Base-by-base conservation (phyloP, 2,113 vertebrate species). In the Myanophis thanlyinensis region DNA sequence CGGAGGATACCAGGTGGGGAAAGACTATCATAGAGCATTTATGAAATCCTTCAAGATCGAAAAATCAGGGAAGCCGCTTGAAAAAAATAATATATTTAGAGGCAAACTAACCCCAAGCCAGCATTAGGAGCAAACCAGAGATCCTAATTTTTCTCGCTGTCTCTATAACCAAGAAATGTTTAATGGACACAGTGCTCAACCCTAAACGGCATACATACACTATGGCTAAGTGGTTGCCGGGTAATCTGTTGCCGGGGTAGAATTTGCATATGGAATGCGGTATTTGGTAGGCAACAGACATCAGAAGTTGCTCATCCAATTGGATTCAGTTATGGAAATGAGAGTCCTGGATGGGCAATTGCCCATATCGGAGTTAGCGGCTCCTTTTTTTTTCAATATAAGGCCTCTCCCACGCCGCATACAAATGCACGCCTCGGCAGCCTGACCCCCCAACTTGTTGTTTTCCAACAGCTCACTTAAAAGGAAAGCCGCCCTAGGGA, bases 181-280 rank as follows among this genome's bases (percentile, higher is more conserved):
- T 89, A 80, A 62, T 18, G 12, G 88, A 86, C 22, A 47, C 47
- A 23, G 44, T 20, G 30, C 73, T 62, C 53, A 90, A 84, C 46
- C 12, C 5, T 18, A 88, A 88, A 48, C 27, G n/a, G 53, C 30
- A 12, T 35, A 59, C 56, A 59, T 3, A 30, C 13, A 30, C 13
- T 30, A 56, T 15, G 23, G 27, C 3, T 56, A 56, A 73, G 44
- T 89, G 52, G 92, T 90, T 90, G 73, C 92, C 67, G 88, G 53
- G n/a, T 40, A 89, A 90, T 90, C 88, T 51, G 92, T 93, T 93
- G 47, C 92, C 27, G 53, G 88, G 85, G 59, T n/a, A 90, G 92
- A 86, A 93, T 62, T 49, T 86, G 5, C 88, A 86, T 88, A 48
- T 40, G 30, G 92, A 92, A 89, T 27, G 52, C 22, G 25, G 62